Base-by-base conservation (phyloP, 2,888 invertebrate species). In the Synergus japonicus region DNA sequence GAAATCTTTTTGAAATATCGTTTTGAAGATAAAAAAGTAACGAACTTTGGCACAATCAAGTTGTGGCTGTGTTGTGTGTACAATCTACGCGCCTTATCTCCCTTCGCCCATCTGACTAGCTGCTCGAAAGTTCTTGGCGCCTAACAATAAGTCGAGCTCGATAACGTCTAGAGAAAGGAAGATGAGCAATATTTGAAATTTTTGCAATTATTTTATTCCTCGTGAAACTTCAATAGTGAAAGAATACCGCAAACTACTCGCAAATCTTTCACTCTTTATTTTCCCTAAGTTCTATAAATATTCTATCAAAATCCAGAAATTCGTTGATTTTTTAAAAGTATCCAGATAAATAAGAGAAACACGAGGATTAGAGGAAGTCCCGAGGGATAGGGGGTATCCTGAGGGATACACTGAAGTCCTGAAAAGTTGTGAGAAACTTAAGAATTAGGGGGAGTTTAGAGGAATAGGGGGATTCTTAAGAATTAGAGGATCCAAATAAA, bases 41-140 rank as follows among this genome's bases (percentile, higher is more conserved):
- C 15, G 7, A 65, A 65, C 37, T 41, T 37, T 37, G 64, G 15
- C 1, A 65, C 12, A 41, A 65, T 65, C 37, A 15, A 65, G 29
- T 13, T 64, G 37, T 2, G 60, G 37, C 13, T 64, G 4, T 64
- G 15, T 64, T 29, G 29, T 29, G 29, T 64, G 13, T 37, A 37
- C 64, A 12, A 64, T 37, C 18, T 63, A 12, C 22, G 9, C 22
- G 10, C 12, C 37, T 64, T 64, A 64, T 64, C 37, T 13, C 37
- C 29, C 13, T 64, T 37, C 15, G 12, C 29, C 12, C 13, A 64
- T 37, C 64, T 37, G 37, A 29, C 37, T 54, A n/a, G 13, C 29
- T 64, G 12, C 64, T 64, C 13, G 37, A 29, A 65, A 65, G 37
- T 65, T 65, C 37, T 64, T 64, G 64, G 64, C 64, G 64, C 64